Conservation (phyloP, 2,888 invertebrate species). For the Dugesia japonica region DNA sequence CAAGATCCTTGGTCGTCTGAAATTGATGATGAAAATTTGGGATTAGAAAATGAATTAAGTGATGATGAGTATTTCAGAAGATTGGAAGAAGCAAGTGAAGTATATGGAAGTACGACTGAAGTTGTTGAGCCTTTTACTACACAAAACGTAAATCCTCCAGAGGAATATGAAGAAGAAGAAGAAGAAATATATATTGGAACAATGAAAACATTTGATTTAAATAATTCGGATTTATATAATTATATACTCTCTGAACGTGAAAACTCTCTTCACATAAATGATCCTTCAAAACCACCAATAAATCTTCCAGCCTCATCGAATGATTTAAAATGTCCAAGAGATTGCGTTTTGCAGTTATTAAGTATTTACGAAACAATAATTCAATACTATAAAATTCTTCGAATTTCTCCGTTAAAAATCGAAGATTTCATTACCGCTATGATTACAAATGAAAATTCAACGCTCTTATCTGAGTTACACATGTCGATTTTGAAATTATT, state of each 20-base stretch:
- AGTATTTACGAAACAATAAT: constrained; percentile 83
- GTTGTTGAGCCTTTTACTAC: not conserved
- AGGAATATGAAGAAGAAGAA: not conserved
- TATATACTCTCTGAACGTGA: not conserved
- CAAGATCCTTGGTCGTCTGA: constrained; percentile 3
- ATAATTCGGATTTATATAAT: not conserved
- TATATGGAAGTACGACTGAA: not conserved
- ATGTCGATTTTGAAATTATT: constrained; percentile 73
- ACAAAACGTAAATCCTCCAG: not conserved
- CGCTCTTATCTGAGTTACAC: constrained; percentile 76
- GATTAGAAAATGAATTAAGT: constrained; percentile 25
- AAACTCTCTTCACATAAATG: not conserved
- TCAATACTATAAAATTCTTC: constrained; percentile 67
- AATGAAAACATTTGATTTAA: constrained; percentile 10
- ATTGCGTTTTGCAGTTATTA: constrained; percentile 63
- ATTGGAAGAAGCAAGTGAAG: constrained; percentile 30
- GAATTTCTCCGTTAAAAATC: constrained; percentile 76
- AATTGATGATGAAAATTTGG: constrained; percentile 24
- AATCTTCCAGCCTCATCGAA: constrained; percentile 34
- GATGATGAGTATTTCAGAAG: constrained; percentile 32
- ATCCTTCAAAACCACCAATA: constrained; percentile 24
- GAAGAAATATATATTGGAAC: constrained; percentile 1
- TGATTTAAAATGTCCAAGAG: constrained; percentile 60
- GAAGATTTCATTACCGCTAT: constrained; percentile 91
- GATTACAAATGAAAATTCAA: constrained; percentile 69